Percentiles rank a stretch among this genome's conserved stretches.
Conservation (phyloP, 2,888 invertebrate species). For the Caenorhabditis panamensis region DNA sequence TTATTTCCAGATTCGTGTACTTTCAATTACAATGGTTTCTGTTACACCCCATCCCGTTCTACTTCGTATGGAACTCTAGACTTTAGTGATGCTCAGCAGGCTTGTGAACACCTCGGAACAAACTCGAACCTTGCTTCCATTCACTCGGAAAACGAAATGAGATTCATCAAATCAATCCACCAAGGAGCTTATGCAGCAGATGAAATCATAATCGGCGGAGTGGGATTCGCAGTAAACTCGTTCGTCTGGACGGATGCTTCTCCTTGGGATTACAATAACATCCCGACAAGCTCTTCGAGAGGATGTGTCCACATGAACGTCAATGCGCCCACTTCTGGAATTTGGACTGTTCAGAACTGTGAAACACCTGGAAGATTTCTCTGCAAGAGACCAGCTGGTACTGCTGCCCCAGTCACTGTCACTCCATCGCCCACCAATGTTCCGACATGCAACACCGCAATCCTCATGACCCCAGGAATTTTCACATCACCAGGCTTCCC, state of each 20-base stretch:
- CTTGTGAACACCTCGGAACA: slow-evolving; percentile 1
- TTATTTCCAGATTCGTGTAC: slow-evolving; percentile 19
- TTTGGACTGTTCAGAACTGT: slow-evolving; percentile 1
- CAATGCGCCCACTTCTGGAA: background rate
- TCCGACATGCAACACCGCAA: slow-evolving; percentile 1
- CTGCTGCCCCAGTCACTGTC: background rate
- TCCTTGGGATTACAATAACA: slow-evolving; percentile 11
- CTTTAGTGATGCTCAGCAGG: background rate
- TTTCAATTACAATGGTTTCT: slow-evolving; percentile 28
- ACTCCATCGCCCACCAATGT: background rate
- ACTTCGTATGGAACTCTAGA: background rate
- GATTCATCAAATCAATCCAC: slow-evolving; percentile 8
- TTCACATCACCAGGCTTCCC: slow-evolving; percentile 12
- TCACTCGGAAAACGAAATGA: slow-evolving; percentile 22
- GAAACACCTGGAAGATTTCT: background rate
- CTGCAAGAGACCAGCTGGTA: slow-evolving; percentile 17
- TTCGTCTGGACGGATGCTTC: slow-evolving; percentile 15
- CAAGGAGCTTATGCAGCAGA: background rate
- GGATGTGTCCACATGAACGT: background rate
- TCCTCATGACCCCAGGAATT: slow-evolving; percentile 4
- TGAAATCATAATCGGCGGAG: background rate
- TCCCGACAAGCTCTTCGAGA: background rate
- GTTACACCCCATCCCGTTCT: slow-evolving; percentile 5
- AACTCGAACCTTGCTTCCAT: slow-evolving; percentile 24
- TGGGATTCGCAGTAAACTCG: background rate